phyloP scores from a whole-genome alignment of 1,140 invertebrate genomes.

The Conopomorpha cramerella region DNA sequence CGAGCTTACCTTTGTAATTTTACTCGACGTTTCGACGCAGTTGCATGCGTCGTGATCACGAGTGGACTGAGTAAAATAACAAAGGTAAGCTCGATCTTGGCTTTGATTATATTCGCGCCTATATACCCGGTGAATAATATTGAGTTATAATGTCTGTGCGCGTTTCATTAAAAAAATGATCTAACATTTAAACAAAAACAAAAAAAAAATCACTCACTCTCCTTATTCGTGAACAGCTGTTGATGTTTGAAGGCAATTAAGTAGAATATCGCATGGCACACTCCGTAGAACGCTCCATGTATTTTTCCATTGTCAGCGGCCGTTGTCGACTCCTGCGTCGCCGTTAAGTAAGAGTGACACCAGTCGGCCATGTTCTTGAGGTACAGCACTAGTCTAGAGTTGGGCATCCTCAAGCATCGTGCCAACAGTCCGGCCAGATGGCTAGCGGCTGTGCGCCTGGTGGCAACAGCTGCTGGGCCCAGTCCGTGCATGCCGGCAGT shows the following conservation, averaged over 20 bases:
- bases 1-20: no score
- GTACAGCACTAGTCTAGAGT: constrained; percentile 34
- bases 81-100: no score
- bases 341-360: constrained; percentile 53
- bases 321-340: constrained; percentile 35
- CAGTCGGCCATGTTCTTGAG: constrained; percentile 49
- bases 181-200: constrained; percentile 4
- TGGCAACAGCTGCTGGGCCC: constrained; percentile 39
- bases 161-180: no score
- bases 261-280: constrained; percentile 91
- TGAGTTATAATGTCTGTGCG: no score
- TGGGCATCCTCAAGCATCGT: constrained; percentile 35
- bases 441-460: constrained; percentile 37
- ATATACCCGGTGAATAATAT: no score
- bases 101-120: no score
- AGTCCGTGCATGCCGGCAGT: constrained; percentile 30
- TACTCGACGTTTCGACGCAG: no score
- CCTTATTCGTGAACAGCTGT: constrained; percentile 76
- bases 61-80: no score
- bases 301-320: constrained; percentile 55
- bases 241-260: constrained; percentile 85
- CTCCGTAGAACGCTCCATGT: constrained; percentile 86
- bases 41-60: no score
- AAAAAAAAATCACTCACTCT: constrained; percentile 64
- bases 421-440: constrained; percentile 46